Percentiles rank a stretch among this genome's conserved stretches.
Conservation (phyloP, 2,888 invertebrate species). For the Agrenia bidenticulata region DNA sequence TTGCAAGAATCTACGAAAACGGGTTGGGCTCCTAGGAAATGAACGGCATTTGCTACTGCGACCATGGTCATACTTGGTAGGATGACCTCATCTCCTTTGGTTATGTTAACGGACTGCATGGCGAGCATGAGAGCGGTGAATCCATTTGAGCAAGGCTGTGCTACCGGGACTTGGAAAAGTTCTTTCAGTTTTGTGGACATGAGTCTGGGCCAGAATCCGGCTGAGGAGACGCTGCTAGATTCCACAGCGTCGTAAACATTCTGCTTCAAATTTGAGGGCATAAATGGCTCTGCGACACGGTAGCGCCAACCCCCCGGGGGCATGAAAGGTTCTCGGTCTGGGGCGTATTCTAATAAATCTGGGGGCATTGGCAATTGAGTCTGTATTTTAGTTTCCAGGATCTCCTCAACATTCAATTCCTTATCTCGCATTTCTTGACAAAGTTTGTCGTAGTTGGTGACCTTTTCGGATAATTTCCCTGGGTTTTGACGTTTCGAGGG, state of each 20-base stretch:
- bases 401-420: slow-evolving; percentile 18
- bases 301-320: slow-evolving; percentile 37
- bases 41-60: slow-evolving; percentile 40
- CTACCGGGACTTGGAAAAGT: slow-evolving; percentile 28
- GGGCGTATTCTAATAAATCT: slow-evolving; percentile 25
- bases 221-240: slow-evolving; percentile 38
- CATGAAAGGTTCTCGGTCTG: slow-evolving; percentile 35
- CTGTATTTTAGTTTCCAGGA: slow-evolving; percentile 22
- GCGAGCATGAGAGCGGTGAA: slow-evolving; percentile 38
- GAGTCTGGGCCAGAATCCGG: slow-evolving; percentile 34
- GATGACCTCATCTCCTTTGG: slow-evolving; percentile 37
- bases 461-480: slow-evolving; percentile 25
- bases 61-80: slow-evolving; percentile 39
- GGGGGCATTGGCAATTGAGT: slow-evolving; percentile 5
- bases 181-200: slow-evolving; percentile 28
- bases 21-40: slow-evolving; percentile 32
- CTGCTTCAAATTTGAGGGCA: slow-evolving; percentile 30
- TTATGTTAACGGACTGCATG: slow-evolving; percentile 30
- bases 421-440: not conserved
- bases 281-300: slow-evolving; percentile 36
- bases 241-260: slow-evolving; percentile 39
- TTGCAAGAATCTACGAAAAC: slow-evolving; percentile 33
- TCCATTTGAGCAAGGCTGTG: slow-evolving; percentile 41
- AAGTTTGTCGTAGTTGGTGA: slow-evolving; percentile 24
- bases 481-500: slow-evolving; percentile 26